Conservation (phyloP, 2,888 invertebrate species). For the Leptopterna dolabrata region DNA sequence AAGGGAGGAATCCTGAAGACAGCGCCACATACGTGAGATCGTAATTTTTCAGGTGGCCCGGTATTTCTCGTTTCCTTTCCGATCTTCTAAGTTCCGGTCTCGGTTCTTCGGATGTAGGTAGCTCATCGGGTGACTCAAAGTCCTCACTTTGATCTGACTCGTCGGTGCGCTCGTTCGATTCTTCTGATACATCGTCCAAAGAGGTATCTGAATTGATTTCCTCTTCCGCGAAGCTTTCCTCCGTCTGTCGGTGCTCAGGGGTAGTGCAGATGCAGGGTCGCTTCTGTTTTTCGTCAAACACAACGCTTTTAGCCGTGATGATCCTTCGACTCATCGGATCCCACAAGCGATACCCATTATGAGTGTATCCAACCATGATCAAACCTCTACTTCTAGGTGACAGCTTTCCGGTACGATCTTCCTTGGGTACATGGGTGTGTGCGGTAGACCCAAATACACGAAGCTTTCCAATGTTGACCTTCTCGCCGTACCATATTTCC, state of each 20-base stretch:
- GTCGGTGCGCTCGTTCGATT: neutral
- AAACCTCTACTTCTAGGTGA: neutral
- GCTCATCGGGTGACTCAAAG: neutral
- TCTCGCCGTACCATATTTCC: neutral
- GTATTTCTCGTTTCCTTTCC: neutral
- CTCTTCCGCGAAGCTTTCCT: neutral
- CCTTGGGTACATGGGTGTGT: neutral
- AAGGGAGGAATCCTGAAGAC: slow-evolving; percentile 12
- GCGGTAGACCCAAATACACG: slow-evolving; percentile 17
- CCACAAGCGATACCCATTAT: slow-evolving; percentile 6
- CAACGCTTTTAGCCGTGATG: neutral
- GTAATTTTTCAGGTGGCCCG: neutral
- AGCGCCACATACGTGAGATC: neutral
- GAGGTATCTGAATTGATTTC: neutral
- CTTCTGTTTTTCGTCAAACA: slow-evolving; percentile 4
- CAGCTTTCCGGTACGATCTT: neutral
- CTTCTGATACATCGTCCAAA: neutral
- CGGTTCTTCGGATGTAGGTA: neutral
- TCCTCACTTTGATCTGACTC: neutral
- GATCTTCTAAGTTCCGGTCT: neutral
- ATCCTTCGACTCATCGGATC: neutral
- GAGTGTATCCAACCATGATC: neutral
- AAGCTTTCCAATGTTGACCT: neutral
- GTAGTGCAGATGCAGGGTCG: neutral
- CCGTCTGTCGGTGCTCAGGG: neutral